Evolutionary conservation across 2,888 invertebrate species (phyloP).

Genomic region (Odontomyia ornata): DNA sequence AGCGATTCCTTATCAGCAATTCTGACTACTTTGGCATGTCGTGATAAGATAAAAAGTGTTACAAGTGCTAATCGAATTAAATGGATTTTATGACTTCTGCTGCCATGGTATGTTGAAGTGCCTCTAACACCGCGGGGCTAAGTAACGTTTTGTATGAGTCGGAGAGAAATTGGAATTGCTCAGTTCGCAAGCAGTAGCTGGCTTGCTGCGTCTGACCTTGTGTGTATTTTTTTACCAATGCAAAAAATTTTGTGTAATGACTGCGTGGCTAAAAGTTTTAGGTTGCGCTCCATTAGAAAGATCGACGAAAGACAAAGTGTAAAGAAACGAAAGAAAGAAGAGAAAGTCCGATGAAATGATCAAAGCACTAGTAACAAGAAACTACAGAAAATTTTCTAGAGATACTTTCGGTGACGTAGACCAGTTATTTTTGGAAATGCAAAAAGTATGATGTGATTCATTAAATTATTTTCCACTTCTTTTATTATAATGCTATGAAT

Average conservation of each 20-base stretch:
- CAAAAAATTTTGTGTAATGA: conserved; percentile 8
- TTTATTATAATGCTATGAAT: neutral
- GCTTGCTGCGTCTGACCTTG: conserved; percentile 1
- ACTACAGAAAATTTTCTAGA: neutral
- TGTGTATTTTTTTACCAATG: neutral
- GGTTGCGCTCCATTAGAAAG: conserved; percentile 15
- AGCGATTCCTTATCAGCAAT: neutral
- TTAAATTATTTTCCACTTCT: neutral
- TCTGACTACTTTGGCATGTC: too few species aligned
- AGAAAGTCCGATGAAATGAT: conserved; percentile 10
- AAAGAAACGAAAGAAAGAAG: conserved; percentile 1
- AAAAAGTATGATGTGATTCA: conserved; percentile 25
- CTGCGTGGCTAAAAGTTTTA: neutral
- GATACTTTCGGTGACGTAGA: neutral
- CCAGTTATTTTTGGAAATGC: conserved; percentile 17
- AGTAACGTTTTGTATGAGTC: neutral
- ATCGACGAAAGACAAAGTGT: neutral
- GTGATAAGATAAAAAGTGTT: conserved; percentile 18
- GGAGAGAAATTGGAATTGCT: neutral
- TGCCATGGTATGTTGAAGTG: too few species aligned
- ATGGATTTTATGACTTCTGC: neutral
- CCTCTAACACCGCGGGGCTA: neutral
- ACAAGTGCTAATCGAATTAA: neutral
- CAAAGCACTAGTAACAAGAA: conserved; percentile 10
- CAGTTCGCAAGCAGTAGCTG: too few species aligned